Base-by-base conservation (phyloP, 2,113 vertebrate genomes). In the Podilymbus podiceps region DNA sequence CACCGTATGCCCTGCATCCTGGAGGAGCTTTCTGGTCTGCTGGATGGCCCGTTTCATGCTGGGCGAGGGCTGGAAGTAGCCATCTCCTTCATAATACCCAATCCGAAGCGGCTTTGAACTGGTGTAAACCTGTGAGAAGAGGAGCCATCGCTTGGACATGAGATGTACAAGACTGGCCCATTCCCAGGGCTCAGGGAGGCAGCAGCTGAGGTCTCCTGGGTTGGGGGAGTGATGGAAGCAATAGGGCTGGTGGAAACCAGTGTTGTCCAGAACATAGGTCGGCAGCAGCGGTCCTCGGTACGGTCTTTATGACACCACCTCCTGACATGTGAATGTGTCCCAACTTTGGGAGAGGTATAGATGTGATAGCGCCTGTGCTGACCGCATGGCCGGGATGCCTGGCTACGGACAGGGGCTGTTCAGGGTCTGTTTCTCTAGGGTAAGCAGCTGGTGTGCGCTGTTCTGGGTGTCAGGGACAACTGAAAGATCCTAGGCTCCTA, bases 1-100 rank as follows among this genome's bases (percentile, higher is more conserved):
- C 97, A 99, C 99, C 9, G 88, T 99, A 86, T 99, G 99, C 1
- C 99, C 99, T n/a, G 99, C 99, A 30, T 97, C 95, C 96, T 99
- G 98, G 15, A 99, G 97, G 66, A 98, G 97, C 66, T 95, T 93
- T 92, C 98, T 99, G 27, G 98, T 98, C 96, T 99, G 98, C 94
- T 98, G 90, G 53, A 99, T 8, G 2, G 96, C 98, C 44, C 98
- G 93, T 69, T n/a, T 96, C 99, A 99, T 99, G 98, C 98, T 98
- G 3, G 99, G 98, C 11, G 96, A 98, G 3, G 98, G 97, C 85
- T 97, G 95, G 44, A 95, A 94, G 75, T 96, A 98, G 28, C 98
- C 98, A 22, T 99, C 98, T 2, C 64, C 97, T 93, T 99, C 98
- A 5, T 98, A 96, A 89, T 98, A 99, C 14, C 99, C 99, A 10